A percentile compares a stretch with the other conserved stretches of the same genome.
Evolutionary conservation across 2,113 vertebrate species (phyloP).

Genomic region (Anhinga rufa): DNA sequence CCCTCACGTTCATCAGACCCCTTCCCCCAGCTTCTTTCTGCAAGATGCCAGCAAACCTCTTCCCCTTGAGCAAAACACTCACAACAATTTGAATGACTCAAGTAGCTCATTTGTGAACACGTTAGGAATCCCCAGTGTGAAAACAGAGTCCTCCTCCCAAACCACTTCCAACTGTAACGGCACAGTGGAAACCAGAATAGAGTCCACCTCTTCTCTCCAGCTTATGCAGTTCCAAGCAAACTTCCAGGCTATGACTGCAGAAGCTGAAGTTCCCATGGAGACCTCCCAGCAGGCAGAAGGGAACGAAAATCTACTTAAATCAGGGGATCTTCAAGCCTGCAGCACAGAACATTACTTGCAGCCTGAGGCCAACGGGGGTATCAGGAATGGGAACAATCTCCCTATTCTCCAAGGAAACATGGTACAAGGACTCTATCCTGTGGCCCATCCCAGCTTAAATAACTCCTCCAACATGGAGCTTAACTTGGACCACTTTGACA

Average conservation of each 20-base stretch:
- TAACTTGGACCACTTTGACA: slow-evolving; percentile 98
- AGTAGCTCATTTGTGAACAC: slow-evolving; percentile 71
- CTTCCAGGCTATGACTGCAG: slow-evolving; percentile 83
- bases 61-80: slow-evolving; percentile 74
- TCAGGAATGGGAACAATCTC: slow-evolving; percentile 77
- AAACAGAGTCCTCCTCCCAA: slow-evolving; percentile 86
- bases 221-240: slow-evolving; percentile 95
- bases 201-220: slow-evolving; percentile 86
- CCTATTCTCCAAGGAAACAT: slow-evolving; percentile 89
- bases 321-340: slow-evolving; percentile 89
- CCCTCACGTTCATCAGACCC: slow-evolving; percentile 90
- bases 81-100: slow-evolving; percentile 74
- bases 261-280: slow-evolving; percentile 84
- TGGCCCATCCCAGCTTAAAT: slow-evolving; percentile 81
- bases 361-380: slow-evolving; percentile 78
- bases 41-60: slow-evolving; percentile 87
- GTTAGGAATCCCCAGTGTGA: slow-evolving; percentile 76
- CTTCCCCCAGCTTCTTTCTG: slow-evolving; percentile 96
- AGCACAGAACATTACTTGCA: slow-evolving; percentile 90
- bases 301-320: slow-evolving; percentile 85
- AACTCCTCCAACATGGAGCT: slow-evolving; percentile 91
- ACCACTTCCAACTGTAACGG: slow-evolving; percentile 87
- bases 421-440: slow-evolving; percentile 94
- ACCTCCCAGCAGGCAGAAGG: slow-evolving; percentile 78
- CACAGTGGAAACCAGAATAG: slow-evolving; percentile 79